Percentiles rank a stretch among this genome's conserved stretches.
phyloP scores from a whole-genome alignment of 2,113 vertebrate genomes.

The Syngnathus typhle region DNA sequence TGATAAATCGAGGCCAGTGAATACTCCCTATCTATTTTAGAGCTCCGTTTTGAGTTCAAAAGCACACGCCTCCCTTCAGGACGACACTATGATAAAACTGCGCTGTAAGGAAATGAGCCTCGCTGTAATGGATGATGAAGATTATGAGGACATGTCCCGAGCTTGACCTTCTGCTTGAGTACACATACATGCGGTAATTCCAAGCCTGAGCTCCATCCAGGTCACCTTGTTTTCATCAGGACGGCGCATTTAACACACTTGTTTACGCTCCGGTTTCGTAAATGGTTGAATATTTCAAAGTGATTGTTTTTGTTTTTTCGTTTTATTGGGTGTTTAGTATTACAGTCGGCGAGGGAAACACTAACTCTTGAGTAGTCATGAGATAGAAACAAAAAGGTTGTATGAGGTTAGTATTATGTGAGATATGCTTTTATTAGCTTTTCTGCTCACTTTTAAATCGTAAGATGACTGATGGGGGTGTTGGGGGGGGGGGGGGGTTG shows the following conservation, averaged over 20 bases:
- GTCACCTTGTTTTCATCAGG: neutral
- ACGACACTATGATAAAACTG: slow-evolving; percentile 3
- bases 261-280: neutral
- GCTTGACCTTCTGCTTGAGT: slow-evolving; percentile 32
- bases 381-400: neutral
- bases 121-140: slow-evolving; percentile 17
- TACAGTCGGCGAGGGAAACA: too few species aligned
- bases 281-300: neutral
- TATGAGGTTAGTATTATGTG: neutral
- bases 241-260: neutral
- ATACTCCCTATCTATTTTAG: slow-evolving; percentile 32
- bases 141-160: slow-evolving; percentile 38
- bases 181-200: slow-evolving; percentile 22
- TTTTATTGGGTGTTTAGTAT: neutral
- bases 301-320: neutral
- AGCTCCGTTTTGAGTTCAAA: neutral
- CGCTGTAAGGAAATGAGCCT: slow-evolving; percentile 16
- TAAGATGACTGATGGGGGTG: slow-evolving; percentile 16
- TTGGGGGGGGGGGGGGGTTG: slow-evolving; percentile 12
- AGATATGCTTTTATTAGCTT: neutral
- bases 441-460: neutral
- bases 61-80: slow-evolving; percentile 7
- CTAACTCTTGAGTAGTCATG: too few species aligned
- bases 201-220: slow-evolving; percentile 11
- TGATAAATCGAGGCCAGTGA: slow-evolving; percentile 6